Conservation (phyloP, 2,888 invertebrate species). For the Mesoligia furuncula region DNA sequence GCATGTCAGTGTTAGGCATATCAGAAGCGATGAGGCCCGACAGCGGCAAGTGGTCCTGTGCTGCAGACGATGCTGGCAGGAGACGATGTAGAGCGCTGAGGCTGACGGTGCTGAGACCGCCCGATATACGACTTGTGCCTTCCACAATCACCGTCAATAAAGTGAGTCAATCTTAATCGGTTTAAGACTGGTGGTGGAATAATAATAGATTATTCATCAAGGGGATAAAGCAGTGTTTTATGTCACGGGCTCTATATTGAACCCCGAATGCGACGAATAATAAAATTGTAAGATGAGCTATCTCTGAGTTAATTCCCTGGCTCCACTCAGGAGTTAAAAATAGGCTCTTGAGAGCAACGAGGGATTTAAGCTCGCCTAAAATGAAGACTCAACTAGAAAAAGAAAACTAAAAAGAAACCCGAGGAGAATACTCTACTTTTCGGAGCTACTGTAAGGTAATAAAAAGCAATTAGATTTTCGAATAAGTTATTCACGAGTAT, state of each 20-base stretch:
- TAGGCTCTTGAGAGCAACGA: neutral
- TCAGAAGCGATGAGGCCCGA: constrained; percentile 93
- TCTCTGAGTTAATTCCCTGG: neutral
- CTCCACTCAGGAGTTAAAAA: no score
- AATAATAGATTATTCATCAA: neutral
- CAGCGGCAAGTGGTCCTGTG: constrained; percentile 95
- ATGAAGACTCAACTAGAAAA: no score
- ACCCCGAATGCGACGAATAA: neutral
- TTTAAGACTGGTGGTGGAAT: neutral
- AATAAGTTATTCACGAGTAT: neutral
- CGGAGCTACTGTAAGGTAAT: neutral
- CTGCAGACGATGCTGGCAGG: constrained; percentile 93
- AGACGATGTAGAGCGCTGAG: constrained; percentile 92
- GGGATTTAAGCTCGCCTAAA: neutral
- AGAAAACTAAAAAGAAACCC: no score
- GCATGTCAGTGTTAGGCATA: constrained; percentile 93
- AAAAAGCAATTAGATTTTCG: neutral
- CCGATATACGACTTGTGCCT: constrained; percentile 92
- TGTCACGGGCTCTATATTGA: neutral
- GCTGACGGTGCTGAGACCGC: constrained; percentile 91
- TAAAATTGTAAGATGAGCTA: neutral
- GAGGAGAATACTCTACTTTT: neutral
- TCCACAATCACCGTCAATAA: constrained; percentile 93
- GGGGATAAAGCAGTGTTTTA: neutral
- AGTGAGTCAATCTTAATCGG: constrained; percentile 81